Base-by-base conservation (phyloP, 2,888 invertebrate species). In the Caenorhabditis macrosperma region DNA sequence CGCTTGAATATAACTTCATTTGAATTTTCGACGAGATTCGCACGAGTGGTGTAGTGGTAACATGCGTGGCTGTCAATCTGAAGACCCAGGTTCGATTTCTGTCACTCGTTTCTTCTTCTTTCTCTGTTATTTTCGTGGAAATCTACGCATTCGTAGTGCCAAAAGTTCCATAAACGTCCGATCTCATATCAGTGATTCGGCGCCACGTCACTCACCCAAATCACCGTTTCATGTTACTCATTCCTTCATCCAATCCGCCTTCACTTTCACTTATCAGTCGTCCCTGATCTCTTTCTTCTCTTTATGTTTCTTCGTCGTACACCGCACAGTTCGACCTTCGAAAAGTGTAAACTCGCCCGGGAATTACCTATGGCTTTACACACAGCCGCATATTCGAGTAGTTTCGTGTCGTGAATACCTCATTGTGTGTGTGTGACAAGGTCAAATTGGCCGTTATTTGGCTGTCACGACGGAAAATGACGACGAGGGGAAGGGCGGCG, bases 401-500 rank as follows among this genome's bases (percentile, higher is more conserved):
- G n/a, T n/a, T n/a, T n/a, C n/a, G n/a, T n/a, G n/a, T n/a, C 52
- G 60, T 57, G 46, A 60, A 52, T 48, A 59, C 71, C 54, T 64
- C 44, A 57, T 64, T 63, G 63, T 72, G 72, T 72, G 41, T 64
- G 55, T 57, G 24, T 72, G 72, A 72, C 72, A 72, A 72, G 72
- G 72, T 72, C 72, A 64, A 72, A 72, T 72, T 72, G 64, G 72
- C 72, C 64, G 64, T 72, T 72, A 72, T 72, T 72, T 72, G 72
- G 38, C 63, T 61, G 64, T 64, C 72, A 64, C 60, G 48, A 48
- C 30, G 22, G 38, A 30, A 20, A 41, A 48, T 48, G 48, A 55
- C 50, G 35, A 24, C 6, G 20, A 7, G n/a, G 4, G 7, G 30
- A 30, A 7, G 10, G 28, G n/a, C n/a, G n/a, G n/a, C n/a, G n/a